phyloP scores from a whole-genome alignment of 1,140 invertebrate species.

The Probaryconus sp. region DNA sequence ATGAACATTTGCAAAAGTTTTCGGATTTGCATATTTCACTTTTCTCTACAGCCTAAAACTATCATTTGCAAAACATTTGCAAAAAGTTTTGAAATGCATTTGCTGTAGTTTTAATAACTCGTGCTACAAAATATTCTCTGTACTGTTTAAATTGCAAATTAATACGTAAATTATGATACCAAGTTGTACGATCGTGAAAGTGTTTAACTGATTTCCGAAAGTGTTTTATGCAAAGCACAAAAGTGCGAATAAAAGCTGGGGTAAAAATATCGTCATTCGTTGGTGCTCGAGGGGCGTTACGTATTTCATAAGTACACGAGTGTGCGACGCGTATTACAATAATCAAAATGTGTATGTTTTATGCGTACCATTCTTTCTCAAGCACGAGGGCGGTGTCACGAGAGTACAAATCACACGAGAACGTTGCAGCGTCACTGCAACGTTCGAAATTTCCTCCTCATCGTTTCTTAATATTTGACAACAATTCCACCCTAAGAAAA shows the following conservation, averaged over 20 bases:
- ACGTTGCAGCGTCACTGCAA: conserved; percentile 67
- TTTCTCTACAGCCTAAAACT: too few species aligned
- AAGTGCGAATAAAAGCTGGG: conserved; percentile 15
- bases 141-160: too few species aligned
- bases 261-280: conserved; percentile 44
- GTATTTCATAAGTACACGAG: conserved; percentile 51
- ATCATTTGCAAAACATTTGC: too few species aligned
- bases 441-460: conserved; percentile 46
- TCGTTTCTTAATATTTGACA: conserved; percentile 31
- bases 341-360: conserved; percentile 66
- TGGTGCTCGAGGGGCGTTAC: conserved; percentile 66
- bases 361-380: conserved; percentile 57
- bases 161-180: too few species aligned
- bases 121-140: too few species aligned
- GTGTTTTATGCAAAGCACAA: too few species aligned
- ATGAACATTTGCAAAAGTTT: too few species aligned
- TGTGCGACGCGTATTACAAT: conserved; percentile 67
- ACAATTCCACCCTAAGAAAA: background rate
- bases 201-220: too few species aligned
- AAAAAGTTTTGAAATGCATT: too few species aligned
- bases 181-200: too few species aligned
- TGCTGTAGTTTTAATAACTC: too few species aligned
- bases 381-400: conserved; percentile 70
- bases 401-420: conserved; percentile 75
- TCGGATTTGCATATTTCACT: too few species aligned